Evolutionary conservation across 2,888 invertebrate genomes (phyloP).

Genomic region (Drosophila formosana): DNA sequence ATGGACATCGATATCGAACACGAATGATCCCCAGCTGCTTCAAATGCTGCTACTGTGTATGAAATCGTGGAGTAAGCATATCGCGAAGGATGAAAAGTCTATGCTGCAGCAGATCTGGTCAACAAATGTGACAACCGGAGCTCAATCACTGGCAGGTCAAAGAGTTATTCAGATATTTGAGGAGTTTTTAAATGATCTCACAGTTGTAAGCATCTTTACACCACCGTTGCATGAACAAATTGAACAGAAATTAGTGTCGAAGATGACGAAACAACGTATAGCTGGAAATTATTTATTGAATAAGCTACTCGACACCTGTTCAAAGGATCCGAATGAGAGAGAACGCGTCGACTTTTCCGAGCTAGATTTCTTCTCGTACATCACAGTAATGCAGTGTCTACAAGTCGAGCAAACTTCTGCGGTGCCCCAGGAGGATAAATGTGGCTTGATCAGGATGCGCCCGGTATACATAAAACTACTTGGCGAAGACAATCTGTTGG

Average conservation of each 20-base stretch:
- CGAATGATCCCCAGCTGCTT: not conserved
- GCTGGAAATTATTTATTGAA: constrained; percentile 1
- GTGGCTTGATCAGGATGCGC: not conserved
- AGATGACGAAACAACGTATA: not conserved
- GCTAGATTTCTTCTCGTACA: not conserved
- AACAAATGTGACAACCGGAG: not conserved
- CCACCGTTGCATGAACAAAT: not conserved
- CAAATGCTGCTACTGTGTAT: not conserved
- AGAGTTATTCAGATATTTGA: not conserved
- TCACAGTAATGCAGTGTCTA: not conserved
- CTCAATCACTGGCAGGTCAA: not conserved
- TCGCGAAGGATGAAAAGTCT: not conserved
- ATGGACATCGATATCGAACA: not conserved
- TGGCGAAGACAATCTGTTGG: not conserved
- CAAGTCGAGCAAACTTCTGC: not conserved
- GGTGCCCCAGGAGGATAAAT: not conserved
- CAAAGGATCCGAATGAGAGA: not conserved
- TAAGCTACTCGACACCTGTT: not conserved
- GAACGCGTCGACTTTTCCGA: not conserved
- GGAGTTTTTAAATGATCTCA: not conserved
- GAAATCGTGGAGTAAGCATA: not conserved
- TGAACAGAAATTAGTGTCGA: not conserved
- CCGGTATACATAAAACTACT: not conserved
- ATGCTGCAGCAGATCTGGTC: not conserved
- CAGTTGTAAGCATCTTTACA: not conserved